Evolutionary conservation across 2,797 vertebrate species (phyloP), one percentile per base, ranked within the genome.

Genomic region (Champsocephalus esox): DNA sequence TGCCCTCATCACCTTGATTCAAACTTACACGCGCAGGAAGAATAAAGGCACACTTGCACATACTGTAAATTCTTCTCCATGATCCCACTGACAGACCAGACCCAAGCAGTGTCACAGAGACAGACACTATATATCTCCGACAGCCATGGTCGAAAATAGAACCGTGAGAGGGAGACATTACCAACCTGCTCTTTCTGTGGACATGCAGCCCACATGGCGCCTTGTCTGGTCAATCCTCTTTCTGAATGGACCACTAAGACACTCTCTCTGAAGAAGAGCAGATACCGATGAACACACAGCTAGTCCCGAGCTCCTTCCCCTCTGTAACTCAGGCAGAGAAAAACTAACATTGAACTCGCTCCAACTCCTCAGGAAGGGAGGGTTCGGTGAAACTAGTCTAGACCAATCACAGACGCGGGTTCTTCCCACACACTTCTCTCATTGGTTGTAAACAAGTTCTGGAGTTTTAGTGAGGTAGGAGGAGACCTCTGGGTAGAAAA

Each of bases 181-280:
- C 94, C 83, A 81, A 95, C 94, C 94, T 94, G 93, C 90, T 88
- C 82, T 79, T 45, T 72, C 1, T 70, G 91, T 78, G 89, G 87
- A 87, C 86, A 11, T 48, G 50, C 59, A 66, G 86, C 61, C 92
- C 90, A 84, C 92, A 94, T 94, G 77, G 75, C 86, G 82, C n/a
- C 51, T 5, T 19, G 32, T 70, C 17, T 54, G 70, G 48, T 74
- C 76, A 43, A 4, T 79, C 82, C 81, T 66, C 79, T 66, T 41
- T 61, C 52, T 79, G 60, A 81, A 62, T 52, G 63, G 54, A 73
- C 13, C 43, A 58, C 16, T 12, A 19, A 67, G 28, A 69, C 41
- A 58, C 52, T 56, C 64, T 50, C 21, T 32, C 67, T 19, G 52
- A 32, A 38, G 24, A 73, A 32, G 61, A 56, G 17, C 46, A 49